Percentiles rank a stretch among this genome's conserved stretches.
These are phyloP conservation scores for Luscinia megarhynchos DNA, from an alignment of 2,797 vertebrate genomes.

Conservation along the genomic window DNA sequence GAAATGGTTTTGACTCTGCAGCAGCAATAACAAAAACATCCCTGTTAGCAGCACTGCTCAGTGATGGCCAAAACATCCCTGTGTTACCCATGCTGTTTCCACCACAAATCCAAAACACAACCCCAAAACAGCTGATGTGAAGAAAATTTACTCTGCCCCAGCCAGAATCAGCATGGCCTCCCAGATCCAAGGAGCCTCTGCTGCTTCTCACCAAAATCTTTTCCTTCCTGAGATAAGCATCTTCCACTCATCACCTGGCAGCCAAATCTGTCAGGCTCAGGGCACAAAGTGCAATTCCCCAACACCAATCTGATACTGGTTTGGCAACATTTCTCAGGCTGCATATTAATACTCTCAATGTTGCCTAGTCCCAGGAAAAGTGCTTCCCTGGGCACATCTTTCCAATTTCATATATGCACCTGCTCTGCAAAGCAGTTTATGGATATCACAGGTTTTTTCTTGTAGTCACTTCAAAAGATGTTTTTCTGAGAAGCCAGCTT, in stretches of 20 bases:
- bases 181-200: neutral
- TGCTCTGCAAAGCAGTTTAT: neutral
- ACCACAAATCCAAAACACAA: neutral
- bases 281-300: neutral
- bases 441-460: neutral
- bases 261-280: neutral
- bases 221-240: neutral
- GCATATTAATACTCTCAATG: neutral
- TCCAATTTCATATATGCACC: neutral
- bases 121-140: neutral
- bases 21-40: neutral
- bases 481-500: neutral
- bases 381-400: neutral
- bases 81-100: neutral
- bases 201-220: neutral
- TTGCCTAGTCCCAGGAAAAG: neutral
- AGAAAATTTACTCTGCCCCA: neutral
- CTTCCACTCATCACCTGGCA: neutral
- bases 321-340: neutral
- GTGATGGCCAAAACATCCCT: rapidly evolving
- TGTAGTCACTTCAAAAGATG: neutral
- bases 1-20: neutral
- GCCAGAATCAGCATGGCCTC: neutral
- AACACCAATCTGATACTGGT: neutral
- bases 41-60: neutral